A percentile compares a stretch with the other conserved stretches of the same genome.
Conservation (phyloP, 35 echinoderm and acorn worm species). For the Apostichopus californicus region DNA sequence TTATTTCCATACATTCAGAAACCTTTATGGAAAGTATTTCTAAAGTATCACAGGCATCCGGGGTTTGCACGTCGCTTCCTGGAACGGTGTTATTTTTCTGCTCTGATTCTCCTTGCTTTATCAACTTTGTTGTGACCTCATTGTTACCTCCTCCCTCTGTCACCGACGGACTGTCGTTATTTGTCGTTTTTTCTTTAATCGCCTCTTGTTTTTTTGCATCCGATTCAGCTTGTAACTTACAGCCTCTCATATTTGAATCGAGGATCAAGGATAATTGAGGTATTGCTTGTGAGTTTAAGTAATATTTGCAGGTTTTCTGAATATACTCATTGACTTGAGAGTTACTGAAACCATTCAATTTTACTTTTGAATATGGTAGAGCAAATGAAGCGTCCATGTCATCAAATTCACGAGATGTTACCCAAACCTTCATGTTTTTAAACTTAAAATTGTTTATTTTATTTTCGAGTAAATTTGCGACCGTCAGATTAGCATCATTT, state of each 20-base stretch:
- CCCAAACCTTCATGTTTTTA: background rate
- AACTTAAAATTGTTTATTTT: background rate
- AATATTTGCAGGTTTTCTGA: constrained; percentile 22
- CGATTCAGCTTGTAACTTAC: background rate
- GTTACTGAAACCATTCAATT: background rate
- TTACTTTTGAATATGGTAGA: constrained; percentile 16
- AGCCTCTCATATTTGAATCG: background rate
- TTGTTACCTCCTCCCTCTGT: background rate
- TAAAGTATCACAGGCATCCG: background rate
- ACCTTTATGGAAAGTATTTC: background rate
- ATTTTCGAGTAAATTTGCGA: background rate
- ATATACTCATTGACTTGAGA: background rate
- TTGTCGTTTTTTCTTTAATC: background rate
- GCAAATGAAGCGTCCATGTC: background rate
- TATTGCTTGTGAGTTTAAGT: background rate
- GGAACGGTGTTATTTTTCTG: background rate
- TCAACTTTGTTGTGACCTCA: background rate
- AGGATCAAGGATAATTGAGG: background rate
- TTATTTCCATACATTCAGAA: background rate
- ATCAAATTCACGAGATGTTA: constrained; percentile 29
- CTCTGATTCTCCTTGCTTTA: background rate
- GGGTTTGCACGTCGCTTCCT: background rate
- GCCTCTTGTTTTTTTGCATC: background rate
- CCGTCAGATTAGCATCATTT: background rate
- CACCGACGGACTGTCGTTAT: background rate